phyloP scores from a whole-genome alignment of 2,888 invertebrate genomes.

The Epicampocera succincta region DNA sequence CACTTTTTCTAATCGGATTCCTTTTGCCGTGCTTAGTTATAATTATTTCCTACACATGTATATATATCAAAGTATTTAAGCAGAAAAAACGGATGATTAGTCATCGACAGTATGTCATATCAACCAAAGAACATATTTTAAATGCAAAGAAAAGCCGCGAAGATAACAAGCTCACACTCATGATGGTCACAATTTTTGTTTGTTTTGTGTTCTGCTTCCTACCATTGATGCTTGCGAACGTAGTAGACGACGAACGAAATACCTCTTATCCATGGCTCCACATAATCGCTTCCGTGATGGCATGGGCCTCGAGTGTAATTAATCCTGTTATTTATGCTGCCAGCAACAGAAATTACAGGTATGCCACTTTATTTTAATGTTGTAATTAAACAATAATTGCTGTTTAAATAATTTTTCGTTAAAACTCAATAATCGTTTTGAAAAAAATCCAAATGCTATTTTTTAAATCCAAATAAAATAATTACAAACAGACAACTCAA shows the following conservation, averaged over 20 bases:
- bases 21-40: conserved; percentile 92
- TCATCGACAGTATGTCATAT: conserved; percentile 82
- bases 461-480: too few relatives aligned
- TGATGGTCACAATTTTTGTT: conserved; percentile 93
- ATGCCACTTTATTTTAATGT: conserved; percentile 10
- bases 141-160: conserved; percentile 83
- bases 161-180: conserved; percentile 90
- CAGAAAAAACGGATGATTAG: conserved; percentile 88
- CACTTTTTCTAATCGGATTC: conserved; percentile 91
- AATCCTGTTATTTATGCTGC: conserved; percentile 96
- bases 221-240: conserved; percentile 93
- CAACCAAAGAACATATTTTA: conserved; percentile 74
- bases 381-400: too few relatives aligned
- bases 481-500: too few relatives aligned
- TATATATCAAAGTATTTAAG: conserved; percentile 89
- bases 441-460: too few relatives aligned
- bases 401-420: too few relatives aligned
- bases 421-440: too few relatives aligned
- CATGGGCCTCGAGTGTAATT: conserved; percentile 94
- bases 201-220: conserved; percentile 93
- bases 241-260: conserved; percentile 89
- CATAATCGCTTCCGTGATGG: conserved; percentile 91
- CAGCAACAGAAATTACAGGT: conserved; percentile 91
- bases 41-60: conserved; percentile 92
- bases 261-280: conserved; percentile 88